Base-by-base conservation (phyloP, 2,888 invertebrate genomes). In the Capitulum mitella region DNA sequence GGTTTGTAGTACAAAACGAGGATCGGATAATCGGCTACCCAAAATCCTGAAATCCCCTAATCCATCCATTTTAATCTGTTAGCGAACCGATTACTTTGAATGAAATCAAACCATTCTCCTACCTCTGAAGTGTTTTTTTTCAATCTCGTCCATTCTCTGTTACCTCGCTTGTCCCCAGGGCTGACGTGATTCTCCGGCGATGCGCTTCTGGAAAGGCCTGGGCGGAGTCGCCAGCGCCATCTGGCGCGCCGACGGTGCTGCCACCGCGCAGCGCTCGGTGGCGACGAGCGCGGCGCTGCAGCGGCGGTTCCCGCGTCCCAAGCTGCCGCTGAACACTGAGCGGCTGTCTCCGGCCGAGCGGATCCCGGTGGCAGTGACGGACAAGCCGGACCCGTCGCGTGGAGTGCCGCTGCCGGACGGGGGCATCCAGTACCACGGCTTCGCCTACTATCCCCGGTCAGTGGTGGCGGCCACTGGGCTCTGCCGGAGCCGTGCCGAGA, bases 361-460 rank as follows among this genome's bases (percentile, higher is more conserved):
- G 22, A 3, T 70, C 37, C 1, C 22, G 22, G 70, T 70, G 37
- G 10, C 26, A 37, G 70, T 70, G 26, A 26, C 70, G 8, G 37
- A 37, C 37, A 37, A 26, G 70, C 40, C 70, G 10, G 70, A 70
- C 40, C 22, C 19, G 26, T 70, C 70, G 10, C 37, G 70, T 19
- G 70, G 70, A 16, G 29, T 37, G 2, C 37, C 40, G 26, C 37
- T 26, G 70, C 37, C 37, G 10, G 40, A 70, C 70, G 70, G 70
- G 8, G 70, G 70, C 26, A 70, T 70, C 40, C 29, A 40, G 70
- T 70, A 70, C 70, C 26, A 70, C 70, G 70, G 70, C 70, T 70
- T 70, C 70, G 26, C 8, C 8, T 70, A 70, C 70, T 40, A 70
- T 40, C 70, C 70, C 26, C 37, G 70, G 70, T 70, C 6, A 70